Percentiles rank a stretch among this genome's conserved stretches.
Evolutionary conservation across 2,888 invertebrate species (phyloP).

Genomic region (Incurvaria masculella): DNA sequence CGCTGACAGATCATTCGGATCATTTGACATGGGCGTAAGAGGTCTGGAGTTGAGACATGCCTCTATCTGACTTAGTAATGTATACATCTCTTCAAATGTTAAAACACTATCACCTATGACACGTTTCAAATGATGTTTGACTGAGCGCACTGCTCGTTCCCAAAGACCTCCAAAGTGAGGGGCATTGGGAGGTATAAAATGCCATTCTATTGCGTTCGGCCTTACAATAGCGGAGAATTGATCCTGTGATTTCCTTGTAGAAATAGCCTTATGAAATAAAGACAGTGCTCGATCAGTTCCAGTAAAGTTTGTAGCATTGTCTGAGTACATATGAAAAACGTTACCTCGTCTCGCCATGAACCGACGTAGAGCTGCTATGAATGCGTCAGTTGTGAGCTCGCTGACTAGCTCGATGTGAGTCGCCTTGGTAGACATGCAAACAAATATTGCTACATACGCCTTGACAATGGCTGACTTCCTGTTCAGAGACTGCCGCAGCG

Average conservation of each 20-base stretch:
- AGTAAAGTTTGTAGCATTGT: constrained; percentile 15
- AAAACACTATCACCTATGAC: constrained; percentile 18
- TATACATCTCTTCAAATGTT: constrained; percentile 17
- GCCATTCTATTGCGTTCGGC: constrained; percentile 8
- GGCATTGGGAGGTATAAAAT: constrained; percentile 13
- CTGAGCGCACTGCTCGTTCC: constrained; percentile 13
- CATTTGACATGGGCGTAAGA: constrained; percentile 15
- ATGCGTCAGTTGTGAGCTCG: constrained; percentile 11
- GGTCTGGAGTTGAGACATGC: constrained; percentile 18
- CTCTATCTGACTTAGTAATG: constrained; percentile 18
- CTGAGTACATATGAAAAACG: constrained; percentile 12
- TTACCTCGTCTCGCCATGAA: constrained; percentile 13
- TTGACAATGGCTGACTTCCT: neutral
- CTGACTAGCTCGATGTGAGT: constrained; percentile 11
- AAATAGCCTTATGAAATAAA: neutral
- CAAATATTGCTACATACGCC: constrained; percentile 3
- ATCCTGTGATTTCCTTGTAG: neutral
- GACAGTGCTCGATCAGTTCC: constrained; percentile 3
- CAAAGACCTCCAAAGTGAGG: constrained; percentile 17
- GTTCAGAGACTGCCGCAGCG: neutral
- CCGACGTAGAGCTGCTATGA: constrained; percentile 13
- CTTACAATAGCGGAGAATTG: neutral
- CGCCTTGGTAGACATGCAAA: constrained; percentile 1
- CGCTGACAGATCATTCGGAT: constrained; percentile 16
- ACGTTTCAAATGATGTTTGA: constrained; percentile 15